Conservation (phyloP, 1,140 invertebrate genomes). For the Lithobius niger region DNA sequence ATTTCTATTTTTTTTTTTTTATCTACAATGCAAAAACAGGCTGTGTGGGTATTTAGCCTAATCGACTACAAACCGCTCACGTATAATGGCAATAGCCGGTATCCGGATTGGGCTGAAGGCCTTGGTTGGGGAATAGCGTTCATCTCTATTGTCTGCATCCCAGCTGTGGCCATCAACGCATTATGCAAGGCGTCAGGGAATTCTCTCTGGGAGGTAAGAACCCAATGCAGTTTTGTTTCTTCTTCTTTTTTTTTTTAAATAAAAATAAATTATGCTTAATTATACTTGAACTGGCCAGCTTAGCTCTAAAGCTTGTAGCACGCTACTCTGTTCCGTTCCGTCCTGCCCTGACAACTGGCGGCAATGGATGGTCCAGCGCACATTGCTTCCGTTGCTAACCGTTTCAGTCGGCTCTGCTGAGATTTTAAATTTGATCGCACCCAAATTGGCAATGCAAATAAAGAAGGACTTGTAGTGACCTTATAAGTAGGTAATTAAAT, state of each 20-base stretch:
- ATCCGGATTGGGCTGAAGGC: slow-evolving; percentile 68
- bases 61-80: slow-evolving; percentile 71
- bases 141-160: slow-evolving; percentile 70
- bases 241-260: no score
- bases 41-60: slow-evolving; percentile 72
- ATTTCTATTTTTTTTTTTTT: slow-evolving; percentile 8
- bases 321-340: slow-evolving; percentile 11
- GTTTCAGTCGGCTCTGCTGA: no score
- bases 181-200: slow-evolving; percentile 53
- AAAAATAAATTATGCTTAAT: slow-evolving; percentile 15
- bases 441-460: no score
- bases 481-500: no score
- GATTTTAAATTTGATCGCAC: no score
- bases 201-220: slow-evolving; percentile 50
- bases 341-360: no score
- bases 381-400: no score
- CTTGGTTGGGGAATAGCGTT: slow-evolving; percentile 76
- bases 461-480: no score
- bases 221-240: background rate
- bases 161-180: slow-evolving; percentile 58
- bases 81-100: slow-evolving; percentile 60
- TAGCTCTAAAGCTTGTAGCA: no score
- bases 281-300: slow-evolving; percentile 10
- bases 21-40: slow-evolving; percentile 39
- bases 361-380: no score